Percentiles rank a stretch among this genome's conserved stretches.
phyloP scores from a whole-genome alignment of 2,113 vertebrate genomes.

The Eretmochelys imbricata region DNA sequence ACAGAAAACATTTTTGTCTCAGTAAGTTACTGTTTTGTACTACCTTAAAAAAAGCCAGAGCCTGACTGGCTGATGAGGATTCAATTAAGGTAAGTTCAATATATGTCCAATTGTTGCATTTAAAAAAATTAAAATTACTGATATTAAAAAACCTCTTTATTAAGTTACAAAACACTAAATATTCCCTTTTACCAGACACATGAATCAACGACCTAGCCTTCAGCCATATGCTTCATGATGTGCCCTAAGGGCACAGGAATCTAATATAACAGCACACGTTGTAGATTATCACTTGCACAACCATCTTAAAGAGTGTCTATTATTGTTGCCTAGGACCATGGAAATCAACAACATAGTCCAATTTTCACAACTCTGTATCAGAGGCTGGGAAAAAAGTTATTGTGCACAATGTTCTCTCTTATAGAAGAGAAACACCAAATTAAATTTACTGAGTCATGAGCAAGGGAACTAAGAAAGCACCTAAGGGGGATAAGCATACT shows the following conservation, averaged over 20 bases:
- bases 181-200: background rate
- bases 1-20: rapidly evolving
- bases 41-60: background rate
- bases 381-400: background rate
- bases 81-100: background rate
- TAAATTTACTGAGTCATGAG: background rate
- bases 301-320: background rate
- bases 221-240: background rate
- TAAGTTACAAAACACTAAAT: rapidly evolving
- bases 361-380: background rate
- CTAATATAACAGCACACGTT: rapidly evolving
- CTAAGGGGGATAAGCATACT: background rate
- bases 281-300: rapidly evolving
- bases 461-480: rapidly evolving
- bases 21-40: rapidly evolving
- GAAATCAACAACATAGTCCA: background rate
- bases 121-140: background rate
- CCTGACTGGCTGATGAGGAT: background rate
- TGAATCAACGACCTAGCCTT: rapidly evolving
- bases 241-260: background rate
- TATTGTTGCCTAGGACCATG: background rate
- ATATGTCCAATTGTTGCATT: rapidly evolving
- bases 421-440: rapidly evolving
- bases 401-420: background rate
- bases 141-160: background rate